phyloP scores from a whole-genome alignment of 2,113 vertebrate genomes.

The Xiphorhynchus elegans region DNA sequence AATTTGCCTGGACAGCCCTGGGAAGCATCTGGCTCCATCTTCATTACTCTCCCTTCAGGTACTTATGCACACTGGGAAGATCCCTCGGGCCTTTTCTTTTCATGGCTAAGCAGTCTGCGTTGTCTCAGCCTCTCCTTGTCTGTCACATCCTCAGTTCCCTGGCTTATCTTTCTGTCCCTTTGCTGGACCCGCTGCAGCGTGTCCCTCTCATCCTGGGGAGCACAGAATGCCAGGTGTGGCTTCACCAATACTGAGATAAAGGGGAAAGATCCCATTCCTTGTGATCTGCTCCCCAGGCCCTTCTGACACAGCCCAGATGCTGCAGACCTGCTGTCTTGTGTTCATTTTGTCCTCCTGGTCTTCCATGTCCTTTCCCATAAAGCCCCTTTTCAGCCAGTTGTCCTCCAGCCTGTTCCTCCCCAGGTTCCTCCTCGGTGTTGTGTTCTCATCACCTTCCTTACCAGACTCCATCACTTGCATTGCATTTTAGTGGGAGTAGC shows the following conservation, averaged over 20 bases:
- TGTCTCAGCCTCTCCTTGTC: background rate
- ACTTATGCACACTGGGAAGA: background rate
- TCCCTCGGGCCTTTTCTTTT: background rate
- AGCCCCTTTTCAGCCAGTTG: background rate
- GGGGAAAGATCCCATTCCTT: too few species aligned
- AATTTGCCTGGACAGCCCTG: background rate
- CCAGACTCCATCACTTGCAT: background rate
- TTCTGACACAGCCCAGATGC: background rate
- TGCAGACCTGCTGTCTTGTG: rapidly evolving
- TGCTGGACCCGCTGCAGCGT: background rate
- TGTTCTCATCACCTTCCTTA: background rate
- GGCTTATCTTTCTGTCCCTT: background rate
- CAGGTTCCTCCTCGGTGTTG: background rate
- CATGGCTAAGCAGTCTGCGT: background rate
- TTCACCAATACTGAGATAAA: background rate
- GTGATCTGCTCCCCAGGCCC: background rate
- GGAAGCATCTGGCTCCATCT: background rate
- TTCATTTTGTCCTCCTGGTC: background rate
- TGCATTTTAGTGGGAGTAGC: background rate
- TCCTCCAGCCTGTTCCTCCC: background rate
- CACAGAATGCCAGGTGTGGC: background rate
- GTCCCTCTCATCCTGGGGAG: rapidly evolving
- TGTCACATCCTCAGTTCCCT: rapidly evolving
- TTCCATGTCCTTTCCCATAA: background rate
- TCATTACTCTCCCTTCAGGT: background rate